Evolutionary conservation across 37 sponge, comb jelly and placozoan genomes (phyloP), one percentile per base, ranked within the genome.

Genomic region (Agelas oroides): DNA sequence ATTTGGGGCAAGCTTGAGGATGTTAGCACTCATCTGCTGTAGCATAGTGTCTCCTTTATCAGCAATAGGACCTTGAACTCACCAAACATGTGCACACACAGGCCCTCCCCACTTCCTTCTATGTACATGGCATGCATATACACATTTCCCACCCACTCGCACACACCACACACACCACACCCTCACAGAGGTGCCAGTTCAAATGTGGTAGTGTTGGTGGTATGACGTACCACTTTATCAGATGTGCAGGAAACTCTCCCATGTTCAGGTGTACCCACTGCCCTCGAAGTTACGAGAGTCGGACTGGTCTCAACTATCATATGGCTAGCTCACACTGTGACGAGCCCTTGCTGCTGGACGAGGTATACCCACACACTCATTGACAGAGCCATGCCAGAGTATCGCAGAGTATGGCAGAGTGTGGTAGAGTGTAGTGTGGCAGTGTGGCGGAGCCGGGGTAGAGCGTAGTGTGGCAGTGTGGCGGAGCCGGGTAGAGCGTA

Each of bases 221-320:
- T 2, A 88, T 88, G 89, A 59, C 62, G 41, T 88, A 88, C 65
- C 89, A 88, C 59, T 88, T 70, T 39, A 24, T 77, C 6, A 39
- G 89, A 1, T 88, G 89, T 36, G 69, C 76, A 16, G 89, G 83
- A 62, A 65, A 71, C 30, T 55, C 73, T 18, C 82, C 82, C 23
- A 27, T 25, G 60, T 88, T 82, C 71, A 68, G 76, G 77, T 88
- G 89, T 35, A 12, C 27, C 46, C 65, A 77, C 63, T 88, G 89
- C 35, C 23, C 70, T 30, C 53, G 83, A 8, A 32, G 40, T 61
- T 88, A 82, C 34, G 89, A 82, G 83, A 82, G 89, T 54, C 23
- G 89, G 59, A 88, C 89, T 6, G 89, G 89, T 20, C 78, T 88
- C 62, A 82, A 82, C 71, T 88, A 82, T 28, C 89, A 88, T 75